Conservation (phyloP, 2,113 vertebrate genomes). For the Lepus americanus region DNA sequence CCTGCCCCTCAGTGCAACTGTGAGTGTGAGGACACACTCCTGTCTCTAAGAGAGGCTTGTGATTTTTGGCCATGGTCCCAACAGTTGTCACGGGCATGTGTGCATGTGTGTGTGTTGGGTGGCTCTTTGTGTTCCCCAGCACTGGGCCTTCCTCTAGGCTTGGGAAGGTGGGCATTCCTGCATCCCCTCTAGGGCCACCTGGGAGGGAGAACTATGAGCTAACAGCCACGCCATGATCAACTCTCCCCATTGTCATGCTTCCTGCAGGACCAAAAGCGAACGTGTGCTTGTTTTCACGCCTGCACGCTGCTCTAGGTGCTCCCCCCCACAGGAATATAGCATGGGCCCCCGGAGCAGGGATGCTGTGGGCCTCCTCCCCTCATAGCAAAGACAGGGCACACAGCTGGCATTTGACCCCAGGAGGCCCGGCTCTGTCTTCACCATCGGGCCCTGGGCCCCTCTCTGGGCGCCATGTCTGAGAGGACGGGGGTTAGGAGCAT, state of each 20-base stretch:
- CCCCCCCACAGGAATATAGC: not conserved
- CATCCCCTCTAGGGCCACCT: not conserved
- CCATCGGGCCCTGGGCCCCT: not conserved
- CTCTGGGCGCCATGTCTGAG: not conserved
- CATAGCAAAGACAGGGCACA: not conserved
- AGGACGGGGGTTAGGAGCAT: not conserved
- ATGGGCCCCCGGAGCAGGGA: not conserved
- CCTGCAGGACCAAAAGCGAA: not conserved
- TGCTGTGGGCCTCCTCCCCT: not conserved
- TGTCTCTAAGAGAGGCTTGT: not conserved
- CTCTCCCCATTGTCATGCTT: not conserved
- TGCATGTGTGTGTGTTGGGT: not conserved
- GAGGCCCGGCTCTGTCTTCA: not conserved
- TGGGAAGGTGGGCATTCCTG: not conserved
- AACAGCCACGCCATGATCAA: not conserved
- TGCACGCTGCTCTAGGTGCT: not conserved
- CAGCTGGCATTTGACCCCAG: not conserved
- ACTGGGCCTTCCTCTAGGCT: not conserved
- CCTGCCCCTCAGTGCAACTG: not conserved
- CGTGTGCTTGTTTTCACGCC: not conserved
- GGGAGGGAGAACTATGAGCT: not conserved
- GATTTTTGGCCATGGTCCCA: not conserved
- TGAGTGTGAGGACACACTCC: not conserved
- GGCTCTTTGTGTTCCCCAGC: not conserved
- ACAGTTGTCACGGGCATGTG: not conserved